These are phyloP conservation scores for Mamestra configurata DNA, from an alignment of 1,140 invertebrate genomes.

Conservation along the genomic window DNA sequence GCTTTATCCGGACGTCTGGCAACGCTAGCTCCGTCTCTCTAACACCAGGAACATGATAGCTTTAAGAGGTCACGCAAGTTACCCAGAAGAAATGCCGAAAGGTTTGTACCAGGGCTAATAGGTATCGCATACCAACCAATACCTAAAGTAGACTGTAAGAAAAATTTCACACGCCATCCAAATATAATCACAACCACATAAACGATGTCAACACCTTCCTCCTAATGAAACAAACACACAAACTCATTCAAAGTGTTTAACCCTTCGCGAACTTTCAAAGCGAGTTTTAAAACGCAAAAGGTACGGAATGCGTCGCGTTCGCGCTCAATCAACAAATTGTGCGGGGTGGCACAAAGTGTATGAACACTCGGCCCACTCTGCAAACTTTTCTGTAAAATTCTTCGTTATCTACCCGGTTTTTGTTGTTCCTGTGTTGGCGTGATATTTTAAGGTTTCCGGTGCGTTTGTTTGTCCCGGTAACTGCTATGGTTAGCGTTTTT, in stretches of 20 bases:
- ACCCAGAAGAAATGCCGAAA: no score
- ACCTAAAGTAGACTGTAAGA: no score
- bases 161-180: not conserved
- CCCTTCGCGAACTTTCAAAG: not conserved
- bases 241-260: not conserved
- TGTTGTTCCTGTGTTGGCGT: not conserved
- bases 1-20: no score
- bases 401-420: not conserved
- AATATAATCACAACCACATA: not conserved
- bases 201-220: no score
- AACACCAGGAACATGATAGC: no score
- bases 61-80: no score
- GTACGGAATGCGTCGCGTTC: constrained; percentile 7
- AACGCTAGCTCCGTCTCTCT: no score
- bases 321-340: not conserved
- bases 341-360: not conserved
- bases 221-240: constrained; percentile 2
- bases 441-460: not conserved
- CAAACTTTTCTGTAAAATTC: not conserved
- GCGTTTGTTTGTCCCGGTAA: not conserved
- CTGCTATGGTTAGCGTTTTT: not conserved
- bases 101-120: no score
- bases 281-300: constrained; percentile 4
- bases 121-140: no score
- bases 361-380: not conserved